Evolutionary conservation across 2,797 vertebrate genomes (phyloP), one percentile per base, ranked within the genome.

Genomic region (Erethizon dorsatum): DNA sequence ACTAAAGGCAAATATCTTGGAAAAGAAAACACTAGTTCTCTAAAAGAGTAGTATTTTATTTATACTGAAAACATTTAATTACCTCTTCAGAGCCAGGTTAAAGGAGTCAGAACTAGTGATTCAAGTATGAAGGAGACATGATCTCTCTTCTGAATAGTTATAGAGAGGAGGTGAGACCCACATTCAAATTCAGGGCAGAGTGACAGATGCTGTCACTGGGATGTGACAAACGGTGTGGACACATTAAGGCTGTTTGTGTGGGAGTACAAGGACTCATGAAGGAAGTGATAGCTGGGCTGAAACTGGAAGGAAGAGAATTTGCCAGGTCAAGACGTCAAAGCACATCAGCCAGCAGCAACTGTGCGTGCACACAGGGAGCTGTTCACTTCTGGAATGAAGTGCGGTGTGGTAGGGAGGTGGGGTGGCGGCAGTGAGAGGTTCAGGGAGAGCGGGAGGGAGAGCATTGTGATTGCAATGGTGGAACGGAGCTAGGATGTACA

Each of bases 11-110:
- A 87, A 87, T 37, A 71, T 4, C 26, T 11, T 57, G 41, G 69
- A 87, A 65, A 56, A 90, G 47, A 90, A 78, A 73, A 18, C 41
- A 31, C 54, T 57, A 52, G 73, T 71, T 95, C 33, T 89, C 56
- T 96, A 90, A 78, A 63, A 94, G 37, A 65, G 77, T 79, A 56
- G 45, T 75, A 33, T 90, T 78, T 73, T 22, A 77, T 59, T 96
- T 13, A 78, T 85, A 45, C 33, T 7, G 20, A 8, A 90, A 80
- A 75, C 33, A 56, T 94, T 82, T 80, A 89, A 67, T 79, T 67
- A 83, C 50, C 18, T 45, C 50, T 33, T 67, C 61, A 85, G 54
- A 91, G 67, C 20, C 59, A 92, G 45, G 73, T 82, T 77, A 50
- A 88, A 77, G 80, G 61, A 79, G 77, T 93, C 41, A 94, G 52